These are phyloP conservation scores for Drosophila leonis DNA, from an alignment of 2,888 invertebrate species.

Conservation along the genomic window DNA sequence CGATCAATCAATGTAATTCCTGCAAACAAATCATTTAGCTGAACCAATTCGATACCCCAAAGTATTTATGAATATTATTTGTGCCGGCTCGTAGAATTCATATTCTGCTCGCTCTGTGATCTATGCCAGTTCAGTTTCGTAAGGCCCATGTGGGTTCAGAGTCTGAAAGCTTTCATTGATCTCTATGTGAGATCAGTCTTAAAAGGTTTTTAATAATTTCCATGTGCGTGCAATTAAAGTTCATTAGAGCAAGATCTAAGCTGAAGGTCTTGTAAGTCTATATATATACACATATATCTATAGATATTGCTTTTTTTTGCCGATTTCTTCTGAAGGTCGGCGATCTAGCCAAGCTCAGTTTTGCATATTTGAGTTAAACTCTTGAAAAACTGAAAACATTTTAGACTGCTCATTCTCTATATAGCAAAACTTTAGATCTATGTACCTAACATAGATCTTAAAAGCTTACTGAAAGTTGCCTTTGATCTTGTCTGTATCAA, in stretches of 20 bases:
- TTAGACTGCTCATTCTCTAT: neutral
- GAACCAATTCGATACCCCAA: conserved; percentile 55
- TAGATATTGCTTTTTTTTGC: neutral
- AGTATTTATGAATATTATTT: conserved; percentile 23
- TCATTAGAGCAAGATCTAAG: conserved; percentile 2
- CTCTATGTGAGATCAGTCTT: neutral
- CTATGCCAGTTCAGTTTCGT: neutral
- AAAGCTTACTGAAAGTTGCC: neutral
- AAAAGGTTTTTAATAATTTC: neutral
- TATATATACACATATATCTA: neutral
- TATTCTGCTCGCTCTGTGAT: conserved; percentile 4
- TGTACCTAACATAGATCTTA: neutral
- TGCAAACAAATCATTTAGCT: conserved; percentile 17
- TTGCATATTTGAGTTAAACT: neutral
- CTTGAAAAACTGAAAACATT: neutral
- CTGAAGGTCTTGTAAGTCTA: neutral
- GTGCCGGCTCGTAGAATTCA: conserved; percentile 27
- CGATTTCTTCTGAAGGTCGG: neutral
- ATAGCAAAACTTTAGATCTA: neutral
- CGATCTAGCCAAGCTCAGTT: neutral
- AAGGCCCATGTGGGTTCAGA: neutral
- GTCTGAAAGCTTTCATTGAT: conserved; percentile 4
- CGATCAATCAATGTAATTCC: conserved; percentile 61
- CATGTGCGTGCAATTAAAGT: conserved; percentile 4
- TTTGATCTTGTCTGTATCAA: neutral